Evolutionary conservation across 2,113 vertebrate genomes (phyloP).

Genomic region (Semicossyphus pulcher): DNA sequence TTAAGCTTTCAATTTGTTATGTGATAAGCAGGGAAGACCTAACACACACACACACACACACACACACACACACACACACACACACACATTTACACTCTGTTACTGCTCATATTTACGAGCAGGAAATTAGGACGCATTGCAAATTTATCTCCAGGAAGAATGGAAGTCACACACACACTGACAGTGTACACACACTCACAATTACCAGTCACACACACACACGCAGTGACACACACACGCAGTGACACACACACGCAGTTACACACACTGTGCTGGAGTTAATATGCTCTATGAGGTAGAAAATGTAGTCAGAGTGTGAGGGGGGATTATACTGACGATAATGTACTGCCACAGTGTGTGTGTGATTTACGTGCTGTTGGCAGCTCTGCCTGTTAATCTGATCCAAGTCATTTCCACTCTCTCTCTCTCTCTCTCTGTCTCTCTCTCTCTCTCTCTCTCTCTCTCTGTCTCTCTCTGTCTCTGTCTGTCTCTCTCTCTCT

Average conservation of each 20-base stretch:
- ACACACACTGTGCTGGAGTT: slow-evolving; percentile 52
- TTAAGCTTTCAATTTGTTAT: slow-evolving; percentile 67
- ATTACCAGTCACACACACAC: slow-evolving; percentile 7
- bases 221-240: slow-evolving; percentile 30
- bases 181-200: slow-evolving; percentile 19
- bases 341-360: slow-evolving; percentile 40
- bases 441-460: no score
- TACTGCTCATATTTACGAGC: slow-evolving; percentile 57
- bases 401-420: no score
- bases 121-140: slow-evolving; percentile 47
- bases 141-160: slow-evolving; percentile 58
- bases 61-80: slow-evolving; percentile 16
- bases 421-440: no score
- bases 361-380: background rate
- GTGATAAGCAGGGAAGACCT: slow-evolving; percentile 47
- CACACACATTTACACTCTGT: slow-evolving; percentile 9
- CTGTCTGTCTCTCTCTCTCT: no score
- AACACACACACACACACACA: slow-evolving; percentile 20
- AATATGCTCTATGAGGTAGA: slow-evolving; percentile 72
- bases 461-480: no score
- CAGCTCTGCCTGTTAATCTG: no score
- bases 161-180: slow-evolving; percentile 35
- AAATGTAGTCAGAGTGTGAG: slow-evolving; percentile 60
- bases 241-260: slow-evolving; percentile 6
- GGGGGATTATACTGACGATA: slow-evolving; percentile 51